Percentiles rank a stretch among this genome's conserved stretches.
These are phyloP conservation scores for Asbolus verrucosus DNA, from an alignment of 1,140 invertebrate species.

Conservation along the genomic window DNA sequence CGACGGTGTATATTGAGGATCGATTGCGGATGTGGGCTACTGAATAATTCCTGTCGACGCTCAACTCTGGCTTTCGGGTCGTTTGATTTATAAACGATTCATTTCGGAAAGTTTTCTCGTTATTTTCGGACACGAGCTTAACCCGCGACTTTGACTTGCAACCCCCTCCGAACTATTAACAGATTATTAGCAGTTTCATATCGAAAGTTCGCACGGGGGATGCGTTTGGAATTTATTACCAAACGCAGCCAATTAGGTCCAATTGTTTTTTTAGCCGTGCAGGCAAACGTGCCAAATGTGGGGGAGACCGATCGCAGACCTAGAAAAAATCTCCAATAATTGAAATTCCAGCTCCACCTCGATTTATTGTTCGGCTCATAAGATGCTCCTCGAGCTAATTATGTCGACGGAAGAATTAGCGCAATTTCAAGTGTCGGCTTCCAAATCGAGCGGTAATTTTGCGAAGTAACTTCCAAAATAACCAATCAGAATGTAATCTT, in stretches of 20 bases:
- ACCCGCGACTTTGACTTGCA: constrained; percentile 19
- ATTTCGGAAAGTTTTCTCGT: constrained; percentile 45
- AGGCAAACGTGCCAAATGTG: constrained; percentile 30
- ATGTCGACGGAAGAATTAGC: not conserved
- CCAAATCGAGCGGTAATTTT: no score
- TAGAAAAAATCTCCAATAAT: constrained; percentile 21
- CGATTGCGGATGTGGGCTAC: constrained; percentile 11
- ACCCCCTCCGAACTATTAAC: constrained; percentile 40
- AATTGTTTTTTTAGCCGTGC: constrained; percentile 24
- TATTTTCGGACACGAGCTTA: constrained; percentile 45
- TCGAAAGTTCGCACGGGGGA: constrained; percentile 24
- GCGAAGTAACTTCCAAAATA: no score
- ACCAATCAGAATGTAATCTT: no score
- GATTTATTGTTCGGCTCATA: not conserved
- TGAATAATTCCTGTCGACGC: constrained; percentile 24
- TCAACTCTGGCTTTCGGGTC: not conserved
- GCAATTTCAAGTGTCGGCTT: no score
- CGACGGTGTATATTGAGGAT: constrained; percentile 11
- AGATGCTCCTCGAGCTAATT: not conserved
- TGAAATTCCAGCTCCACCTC: constrained; percentile 32
- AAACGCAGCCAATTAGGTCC: constrained; percentile 22
- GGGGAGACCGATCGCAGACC: constrained; percentile 2
- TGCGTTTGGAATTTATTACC: constrained; percentile 34
- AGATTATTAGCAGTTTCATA: constrained; percentile 45
- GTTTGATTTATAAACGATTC: constrained; percentile 40